Evolutionary conservation across 2,113 vertebrate species (phyloP), one percentile per base, ranked within the genome.

Genomic region (Phaetusa simplex): DNA sequence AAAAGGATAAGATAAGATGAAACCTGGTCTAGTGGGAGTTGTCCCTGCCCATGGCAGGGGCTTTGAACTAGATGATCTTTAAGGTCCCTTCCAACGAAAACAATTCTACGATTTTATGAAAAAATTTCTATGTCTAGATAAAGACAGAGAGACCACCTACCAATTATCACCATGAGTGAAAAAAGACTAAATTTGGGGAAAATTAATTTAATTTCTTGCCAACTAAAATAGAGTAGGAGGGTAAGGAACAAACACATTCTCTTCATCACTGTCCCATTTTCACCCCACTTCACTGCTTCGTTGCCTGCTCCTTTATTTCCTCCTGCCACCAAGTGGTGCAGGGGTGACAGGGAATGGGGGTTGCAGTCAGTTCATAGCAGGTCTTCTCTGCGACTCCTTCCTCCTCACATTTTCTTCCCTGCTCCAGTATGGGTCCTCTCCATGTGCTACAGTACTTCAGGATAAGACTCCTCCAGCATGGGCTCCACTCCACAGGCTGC

Each of bases 401-500:
- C 27, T 80, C 16, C 36, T 42, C 24, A 32, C 1, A 8, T 67
- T 78, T 80, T 43, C 45, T 81, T 93, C 9, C 30, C 6, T 58
- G 14, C 16, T 34, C 10, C 12, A 36, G 3, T 0, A 0, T 66
- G 8, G 4, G 11, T 82, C 8, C 7, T 61, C 10, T 74, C 40
- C 21, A 43, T 62, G 42, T 30, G 12, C 38, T 81, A 8, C 21
- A 59, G 29, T 43, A 30, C 34, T 74, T 74, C 45, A 32, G 17
- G 19, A 61, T 49, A 22, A n/a, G 52, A 17, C 11, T 71, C 4
- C 5, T 56, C 12, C 43, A 55, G 7, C 2, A 29, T 0, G 0
- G 9, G 29, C 9, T 52, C 7, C 9, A 69, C 22, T 77, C 5
- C 18, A 32, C 11, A 38, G 23, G 20, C 30, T 76, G 38, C 21